Base-by-base conservation (phyloP, 2,888 invertebrate genomes). In the Dicycla oo region DNA sequence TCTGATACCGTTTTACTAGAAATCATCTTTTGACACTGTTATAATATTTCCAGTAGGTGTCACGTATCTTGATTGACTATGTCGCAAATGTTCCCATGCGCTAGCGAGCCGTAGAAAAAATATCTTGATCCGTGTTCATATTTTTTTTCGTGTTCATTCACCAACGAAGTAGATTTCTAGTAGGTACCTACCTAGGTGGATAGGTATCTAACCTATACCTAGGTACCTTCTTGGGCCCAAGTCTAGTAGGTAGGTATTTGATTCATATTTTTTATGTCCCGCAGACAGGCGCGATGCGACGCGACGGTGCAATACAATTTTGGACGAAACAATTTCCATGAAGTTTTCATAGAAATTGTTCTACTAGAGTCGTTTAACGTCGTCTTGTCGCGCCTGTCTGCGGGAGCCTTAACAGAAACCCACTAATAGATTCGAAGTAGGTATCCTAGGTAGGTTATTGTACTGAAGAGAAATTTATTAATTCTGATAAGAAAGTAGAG, bases 31-130 rank as follows among this genome's bases (percentile, higher is more conserved):
- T 69, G 57, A 62, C 62, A 68, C 70, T 67, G 51, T 49, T 74
- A 63, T 81, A 49, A 73, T 75, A 57, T 83, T 72, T 68, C 76
- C 34, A 45, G 68, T 26, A 38, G 34, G 18, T 75, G 61, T 84
- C 79, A 56, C 51, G 63, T 84, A 38, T 47, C 76, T 66, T 38
- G 23, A 38, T 20, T 71, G 71, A 78, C 75, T 68, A 67, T 43
- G 45, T 54, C 38, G 58, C 54, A 38, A 69, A 62, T 58, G 56
- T 78, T 75, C 60, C 60, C 81, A 83, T 53, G 70, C 53, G 34
- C 45, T 26, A 51, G 60, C 20, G 8, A 47, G 20, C 49, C n/a
- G 18, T 43, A 63, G 64, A 63, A 54, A 63, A 72, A 69, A 6
- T 53, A 57, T 43, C 38, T 68, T 40, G 10, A 61, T 49, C 20